Base-by-base conservation (phyloP, 2,797 vertebrate genomes). In the Leptodactylus fallax region DNA sequence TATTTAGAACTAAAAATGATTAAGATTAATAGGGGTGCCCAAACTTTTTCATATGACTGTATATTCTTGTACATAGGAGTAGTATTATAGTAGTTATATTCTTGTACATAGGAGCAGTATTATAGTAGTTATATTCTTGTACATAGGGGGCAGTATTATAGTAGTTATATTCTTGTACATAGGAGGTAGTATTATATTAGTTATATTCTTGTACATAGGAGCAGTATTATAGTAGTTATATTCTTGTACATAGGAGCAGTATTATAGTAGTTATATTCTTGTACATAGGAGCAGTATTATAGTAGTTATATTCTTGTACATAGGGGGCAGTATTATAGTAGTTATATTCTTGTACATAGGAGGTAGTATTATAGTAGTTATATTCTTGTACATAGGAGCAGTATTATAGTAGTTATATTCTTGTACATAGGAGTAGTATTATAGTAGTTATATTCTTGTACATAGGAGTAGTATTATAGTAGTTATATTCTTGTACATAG, bases 41-140 rank as follows among this genome's bases (percentile, higher is more conserved):
- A n/a, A n/a, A n/a, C n/a, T n/a, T n/a, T n/a, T n/a, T n/a, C n/a
- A n/a, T n/a, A n/a, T n/a, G n/a, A n/a, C n/a, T n/a, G n/a, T n/a
- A 58, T 72, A 72, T 72, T 72, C 69, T 72, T 72, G 69, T 72
- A 72, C 16, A 74, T 74, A 47, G 71, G 45, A n/a, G 36, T 6
- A 45, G 36, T 45, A 71, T 71, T 71, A 71, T 71, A 71, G 69
- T 71, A 71, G 27, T 71, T 71, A 71, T 45, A 17, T 45, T 71
- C 69, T 71, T 71, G 69, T 71, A 71, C 14, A 71, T 45, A 19
- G 69, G 25, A 5, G 69, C 69, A 71, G 69, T 71, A 71, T 45
- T 71, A 71, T 71, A 71, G 69, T 71, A 71, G 69, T 71, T 71
- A 71, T 71, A 71, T 71, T 71, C 69, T 71, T 71, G 69, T 71